These are phyloP conservation scores for Poeciliopsis presidionis DNA, from an alignment of 2,797 vertebrate genomes.

Conservation along the genomic window DNA sequence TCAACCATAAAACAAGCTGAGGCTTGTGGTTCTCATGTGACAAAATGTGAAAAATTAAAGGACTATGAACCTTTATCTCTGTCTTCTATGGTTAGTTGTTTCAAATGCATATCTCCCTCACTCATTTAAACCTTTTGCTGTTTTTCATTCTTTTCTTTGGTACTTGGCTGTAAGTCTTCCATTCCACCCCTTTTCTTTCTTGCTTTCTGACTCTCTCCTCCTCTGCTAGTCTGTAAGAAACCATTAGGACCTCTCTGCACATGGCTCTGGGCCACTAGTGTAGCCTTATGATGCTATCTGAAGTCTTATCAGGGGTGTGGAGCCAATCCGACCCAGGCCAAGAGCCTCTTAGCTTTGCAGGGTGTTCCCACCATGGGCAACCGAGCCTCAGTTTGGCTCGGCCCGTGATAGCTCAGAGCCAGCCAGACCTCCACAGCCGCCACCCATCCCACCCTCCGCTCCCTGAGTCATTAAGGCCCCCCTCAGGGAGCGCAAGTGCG, in stretches of 20 bases:
- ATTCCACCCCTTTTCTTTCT: slow-evolving; percentile 18
- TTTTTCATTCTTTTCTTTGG: slow-evolving; percentile 57
- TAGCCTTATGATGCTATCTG: slow-evolving; percentile 86
- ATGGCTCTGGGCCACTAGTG: slow-evolving; percentile 68
- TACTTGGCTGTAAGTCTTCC: slow-evolving; percentile 39
- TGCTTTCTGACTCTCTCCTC: slow-evolving; percentile 42
- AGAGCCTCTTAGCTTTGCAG: slow-evolving; percentile 64
- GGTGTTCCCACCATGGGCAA: slow-evolving; percentile 76
- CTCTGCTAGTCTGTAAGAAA: slow-evolving; percentile 43
- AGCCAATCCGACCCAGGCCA: slow-evolving; percentile 55
- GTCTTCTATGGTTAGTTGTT: slow-evolving; percentile 39
- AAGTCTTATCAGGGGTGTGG: slow-evolving; percentile 79
- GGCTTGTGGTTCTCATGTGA: neutral
- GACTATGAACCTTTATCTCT: slow-evolving; percentile 6
- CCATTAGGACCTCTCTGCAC: slow-evolving; percentile 45
- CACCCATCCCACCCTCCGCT: slow-evolving; percentile 71
- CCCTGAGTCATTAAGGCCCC: slow-evolving; percentile 79
- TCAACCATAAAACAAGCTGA: neutral
- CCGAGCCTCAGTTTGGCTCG: slow-evolving; percentile 51
- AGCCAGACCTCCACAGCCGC: slow-evolving; percentile 74
- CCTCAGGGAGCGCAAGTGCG: slow-evolving; percentile 77
- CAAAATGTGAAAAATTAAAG: neutral
- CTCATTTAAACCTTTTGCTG: slow-evolving; percentile 46
- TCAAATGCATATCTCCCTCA: slow-evolving; percentile 48
- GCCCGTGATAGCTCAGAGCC: slow-evolving; percentile 58